phyloP scores from a whole-genome alignment of 2,113 vertebrate species.

The Ellobius talpinus region DNA sequence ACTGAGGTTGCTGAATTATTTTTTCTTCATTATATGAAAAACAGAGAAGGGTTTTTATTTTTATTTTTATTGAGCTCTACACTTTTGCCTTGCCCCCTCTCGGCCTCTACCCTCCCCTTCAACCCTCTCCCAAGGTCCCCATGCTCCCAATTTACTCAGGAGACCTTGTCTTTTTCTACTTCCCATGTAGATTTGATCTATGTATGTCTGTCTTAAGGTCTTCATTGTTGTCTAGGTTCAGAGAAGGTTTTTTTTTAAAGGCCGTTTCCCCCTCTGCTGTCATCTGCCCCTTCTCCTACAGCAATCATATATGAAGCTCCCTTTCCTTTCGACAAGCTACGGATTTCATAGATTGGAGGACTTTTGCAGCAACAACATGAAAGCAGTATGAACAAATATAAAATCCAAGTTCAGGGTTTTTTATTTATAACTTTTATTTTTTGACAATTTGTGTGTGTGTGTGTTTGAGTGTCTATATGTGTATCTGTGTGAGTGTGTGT shows the following conservation, averaged over 20 bases:
- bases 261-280: not conserved
- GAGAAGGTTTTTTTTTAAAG: slow-evolving; percentile 66
- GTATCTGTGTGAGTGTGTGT: too few species aligned
- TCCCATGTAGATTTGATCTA: too few species aligned
- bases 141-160: too few species aligned
- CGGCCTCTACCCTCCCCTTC: too few species aligned
- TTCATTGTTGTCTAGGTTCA: not conserved
- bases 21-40: slow-evolving; percentile 53
- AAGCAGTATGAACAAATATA: not conserved
- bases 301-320: slow-evolving; percentile 35
- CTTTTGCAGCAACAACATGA: not conserved
- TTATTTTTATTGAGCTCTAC: too few species aligned
- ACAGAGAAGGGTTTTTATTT: slow-evolving; percentile 60
- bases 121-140: too few species aligned
- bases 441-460: not conserved
- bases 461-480: too few species aligned
- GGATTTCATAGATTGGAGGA: not conserved
- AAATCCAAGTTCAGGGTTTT: not conserved
- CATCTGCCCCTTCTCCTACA: slow-evolving; percentile 71
- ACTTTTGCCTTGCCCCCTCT: too few species aligned
- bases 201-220: too few species aligned
- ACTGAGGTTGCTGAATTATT: not conserved
- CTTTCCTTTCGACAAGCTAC: accelerated
- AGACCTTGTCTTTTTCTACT: too few species aligned
- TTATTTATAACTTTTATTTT: slow-evolving; percentile 29